A percentile compares a stretch with the other conserved stretches of the same genome.
Conservation (phyloP, 2,888 invertebrate genomes). For the Tetranychus truncatus region DNA sequence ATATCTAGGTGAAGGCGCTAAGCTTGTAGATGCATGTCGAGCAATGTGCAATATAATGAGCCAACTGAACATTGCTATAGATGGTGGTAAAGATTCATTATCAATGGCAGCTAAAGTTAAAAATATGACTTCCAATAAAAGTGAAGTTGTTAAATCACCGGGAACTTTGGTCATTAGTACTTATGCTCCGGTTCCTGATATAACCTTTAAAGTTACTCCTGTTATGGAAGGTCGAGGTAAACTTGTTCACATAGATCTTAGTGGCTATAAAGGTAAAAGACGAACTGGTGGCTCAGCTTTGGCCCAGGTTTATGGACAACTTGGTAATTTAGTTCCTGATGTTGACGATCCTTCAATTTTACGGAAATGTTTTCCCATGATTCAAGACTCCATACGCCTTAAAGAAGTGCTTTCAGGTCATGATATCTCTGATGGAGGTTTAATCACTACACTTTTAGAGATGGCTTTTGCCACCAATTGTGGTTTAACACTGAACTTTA, state of each 20-base stretch:
- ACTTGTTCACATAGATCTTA: conserved; percentile 57
- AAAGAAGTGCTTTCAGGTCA: conserved; percentile 62
- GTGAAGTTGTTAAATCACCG: conserved; percentile 43
- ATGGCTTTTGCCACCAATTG: conserved; percentile 88
- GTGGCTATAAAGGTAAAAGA: conserved; percentile 35
- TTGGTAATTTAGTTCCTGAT: conserved; percentile 63
- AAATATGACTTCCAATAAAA: conserved; percentile 24
- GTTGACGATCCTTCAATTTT: conserved; percentile 50
- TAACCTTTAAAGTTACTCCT: conserved; percentile 65
- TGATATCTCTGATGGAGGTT: conserved; percentile 89
- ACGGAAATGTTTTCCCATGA: conserved; percentile 55
- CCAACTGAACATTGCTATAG: conserved; percentile 64
- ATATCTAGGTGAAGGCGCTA: conserved; percentile 54
- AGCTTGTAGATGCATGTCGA: conserved; percentile 62
- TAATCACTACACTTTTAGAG: conserved; percentile 70
- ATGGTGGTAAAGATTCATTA: conserved; percentile 91
- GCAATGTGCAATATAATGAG: conserved; percentile 73
- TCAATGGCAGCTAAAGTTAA: conserved; percentile 80
- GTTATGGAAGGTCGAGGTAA: conserved; percentile 50
- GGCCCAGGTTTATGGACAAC: conserved; percentile 69
- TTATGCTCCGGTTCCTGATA: conserved; percentile 84
- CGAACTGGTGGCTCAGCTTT: conserved; percentile 79
- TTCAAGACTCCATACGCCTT: conserved; percentile 61
- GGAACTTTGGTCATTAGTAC: conserved; percentile 79
- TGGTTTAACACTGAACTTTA: conserved; percentile 42